Evolutionary conservation across 2,113 vertebrate species (phyloP).

Genomic region (Corvus moneduloides): DNA sequence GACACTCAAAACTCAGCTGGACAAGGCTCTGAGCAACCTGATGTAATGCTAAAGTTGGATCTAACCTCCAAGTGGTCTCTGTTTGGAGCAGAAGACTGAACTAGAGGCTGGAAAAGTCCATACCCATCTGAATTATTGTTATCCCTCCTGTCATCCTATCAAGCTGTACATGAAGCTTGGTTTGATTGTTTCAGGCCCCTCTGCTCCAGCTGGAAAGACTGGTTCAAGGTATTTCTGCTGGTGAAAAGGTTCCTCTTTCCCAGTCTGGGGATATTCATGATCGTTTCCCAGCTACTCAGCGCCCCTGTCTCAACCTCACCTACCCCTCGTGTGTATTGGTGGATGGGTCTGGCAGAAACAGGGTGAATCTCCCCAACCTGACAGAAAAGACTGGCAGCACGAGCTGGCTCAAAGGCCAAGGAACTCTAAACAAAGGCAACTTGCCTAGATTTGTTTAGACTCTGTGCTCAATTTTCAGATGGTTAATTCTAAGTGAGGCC

Average conservation of each 20-base stretch:
- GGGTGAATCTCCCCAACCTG: neutral
- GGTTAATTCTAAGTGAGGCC: neutral
- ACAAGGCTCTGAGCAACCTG: neutral
- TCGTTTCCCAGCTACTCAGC: neutral
- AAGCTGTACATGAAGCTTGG: neutral
- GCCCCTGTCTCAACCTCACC: neutral
- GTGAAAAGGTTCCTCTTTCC: neutral
- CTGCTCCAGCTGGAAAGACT: neutral
- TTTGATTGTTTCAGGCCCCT: neutral
- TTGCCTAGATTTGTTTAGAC: neutral
- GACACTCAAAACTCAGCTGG: neutral
- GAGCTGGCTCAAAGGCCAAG: neutral
- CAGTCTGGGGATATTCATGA: neutral
- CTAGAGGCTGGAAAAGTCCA: neutral
- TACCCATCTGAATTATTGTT: neutral
- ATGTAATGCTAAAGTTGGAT: neutral
- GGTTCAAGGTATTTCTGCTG: neutral
- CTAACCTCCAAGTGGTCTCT: neutral
- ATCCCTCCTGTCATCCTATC: neutral
- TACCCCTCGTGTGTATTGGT: rapidly evolving
- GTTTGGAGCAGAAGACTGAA: neutral
- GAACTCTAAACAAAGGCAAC: neutral
- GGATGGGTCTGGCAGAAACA: neutral
- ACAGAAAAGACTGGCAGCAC: neutral
- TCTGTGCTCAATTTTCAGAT: neutral